Evolutionary conservation across 2,888 invertebrate genomes (phyloP).

Genomic region (Cerceris rybyensis): DNA sequence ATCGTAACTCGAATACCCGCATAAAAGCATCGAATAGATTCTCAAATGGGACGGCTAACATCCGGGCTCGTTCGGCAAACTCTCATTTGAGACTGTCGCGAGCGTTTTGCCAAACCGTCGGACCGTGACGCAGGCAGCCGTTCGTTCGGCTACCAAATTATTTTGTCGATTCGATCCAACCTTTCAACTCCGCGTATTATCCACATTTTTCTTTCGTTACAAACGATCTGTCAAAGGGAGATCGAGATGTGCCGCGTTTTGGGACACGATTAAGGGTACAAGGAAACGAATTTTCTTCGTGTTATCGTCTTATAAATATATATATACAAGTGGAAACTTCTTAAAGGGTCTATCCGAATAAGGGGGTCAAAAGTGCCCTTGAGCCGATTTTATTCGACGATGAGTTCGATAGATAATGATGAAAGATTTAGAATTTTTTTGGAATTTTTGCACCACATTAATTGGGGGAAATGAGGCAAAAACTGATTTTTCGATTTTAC

Average conservation of each 20-base stretch:
- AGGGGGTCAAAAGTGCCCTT: no score
- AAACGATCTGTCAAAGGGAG: conserved; percentile 20
- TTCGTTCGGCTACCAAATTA: conserved; percentile 26
- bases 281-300: conserved; percentile 3
- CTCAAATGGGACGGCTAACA: conserved; percentile 18
- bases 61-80: not conserved
- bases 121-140: conserved; percentile 3
- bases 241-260: conserved; percentile 2
- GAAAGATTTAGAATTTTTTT: no score
- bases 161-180: conserved; percentile 34
- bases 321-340: no score
- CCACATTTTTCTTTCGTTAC: conserved; percentile 32
- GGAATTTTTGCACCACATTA: no score
- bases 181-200: conserved; percentile 10
- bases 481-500: no score
- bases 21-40: conserved; percentile 11
- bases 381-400: no score
- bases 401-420: no score
- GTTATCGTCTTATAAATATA: no score
- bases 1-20: not conserved
- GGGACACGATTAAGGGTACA: conserved; percentile 10
- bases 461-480: no score
- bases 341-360: no score
- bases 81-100: conserved; percentile 29
- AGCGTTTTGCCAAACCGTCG: conserved; percentile 31